These are phyloP conservation scores for Xenotilapia flavipinnis DNA, from an alignment of 2,113 vertebrate genomes.

Conservation along the genomic window DNA sequence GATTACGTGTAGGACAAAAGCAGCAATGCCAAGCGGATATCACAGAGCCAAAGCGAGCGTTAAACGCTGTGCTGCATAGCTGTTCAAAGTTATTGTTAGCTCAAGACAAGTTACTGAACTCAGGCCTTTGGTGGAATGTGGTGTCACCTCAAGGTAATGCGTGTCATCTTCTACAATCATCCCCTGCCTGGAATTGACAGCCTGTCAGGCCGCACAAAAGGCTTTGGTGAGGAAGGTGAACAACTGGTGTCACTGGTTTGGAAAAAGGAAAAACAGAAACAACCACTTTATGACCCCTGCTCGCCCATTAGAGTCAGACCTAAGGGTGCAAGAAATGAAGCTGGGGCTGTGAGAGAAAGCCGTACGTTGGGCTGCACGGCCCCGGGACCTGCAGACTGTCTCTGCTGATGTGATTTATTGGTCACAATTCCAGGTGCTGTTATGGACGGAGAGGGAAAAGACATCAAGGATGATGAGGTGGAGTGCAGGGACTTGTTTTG, in stretches of 20 bases:
- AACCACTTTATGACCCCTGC: slow-evolving; percentile 63
- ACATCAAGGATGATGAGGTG: slow-evolving; percentile 28
- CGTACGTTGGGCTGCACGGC: slow-evolving; percentile 7
- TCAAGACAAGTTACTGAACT: neutral
- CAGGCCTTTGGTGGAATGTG: slow-evolving; percentile 16
- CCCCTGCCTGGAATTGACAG: slow-evolving; percentile 40
- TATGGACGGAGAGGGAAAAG: slow-evolving; percentile 28
- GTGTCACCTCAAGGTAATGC: slow-evolving; percentile 43
- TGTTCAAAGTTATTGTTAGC: slow-evolving; percentile 31
- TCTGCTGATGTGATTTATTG: slow-evolving; percentile 49
- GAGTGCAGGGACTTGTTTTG: slow-evolving; percentile 48
- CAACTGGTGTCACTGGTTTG: slow-evolving; percentile 66
- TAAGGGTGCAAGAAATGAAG: neutral
- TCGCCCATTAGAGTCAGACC: slow-evolving; percentile 43
- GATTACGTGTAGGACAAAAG: neutral
- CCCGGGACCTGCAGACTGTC: slow-evolving; percentile 39
- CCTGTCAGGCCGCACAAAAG: slow-evolving; percentile 54
- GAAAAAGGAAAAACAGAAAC: slow-evolving; percentile 59
- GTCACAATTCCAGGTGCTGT: slow-evolving; percentile 63
- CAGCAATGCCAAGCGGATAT: rapidly evolving
- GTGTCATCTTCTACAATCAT: slow-evolving; percentile 23
- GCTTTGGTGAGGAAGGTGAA: slow-evolving; percentile 44
- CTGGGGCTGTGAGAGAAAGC: neutral
- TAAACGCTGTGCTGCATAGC: neutral
- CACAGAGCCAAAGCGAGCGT: neutral